phyloP scores from a whole-genome alignment of 1,140 invertebrate genomes.

The Coptotermes formosanus region DNA sequence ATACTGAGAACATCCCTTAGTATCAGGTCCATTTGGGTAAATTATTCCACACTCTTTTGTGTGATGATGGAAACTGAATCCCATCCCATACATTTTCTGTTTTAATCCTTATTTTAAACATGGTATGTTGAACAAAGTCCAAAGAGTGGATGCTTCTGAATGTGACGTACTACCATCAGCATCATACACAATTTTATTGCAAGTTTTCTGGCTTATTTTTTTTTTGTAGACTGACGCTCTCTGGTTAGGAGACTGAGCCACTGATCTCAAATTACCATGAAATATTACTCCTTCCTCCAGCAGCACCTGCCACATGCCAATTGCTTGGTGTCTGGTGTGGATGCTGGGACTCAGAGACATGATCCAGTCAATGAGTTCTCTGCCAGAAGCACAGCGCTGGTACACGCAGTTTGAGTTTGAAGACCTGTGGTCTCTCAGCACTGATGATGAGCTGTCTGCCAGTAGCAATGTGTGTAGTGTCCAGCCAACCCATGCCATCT shows the following conservation, averaged over 20 bases:
- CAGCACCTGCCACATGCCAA: slow-evolving; percentile 82
- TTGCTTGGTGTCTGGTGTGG: slow-evolving; percentile 68
- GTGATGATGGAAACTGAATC: no score
- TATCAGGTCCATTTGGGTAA: no score
- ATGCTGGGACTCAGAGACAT: slow-evolving; percentile 53
- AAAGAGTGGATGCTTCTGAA: no score
- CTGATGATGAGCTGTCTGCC: slow-evolving; percentile 57
- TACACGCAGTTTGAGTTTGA: slow-evolving; percentile 58
- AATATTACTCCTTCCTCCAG: slow-evolving; percentile 77
- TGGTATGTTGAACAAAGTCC: no score
- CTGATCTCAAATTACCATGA: slow-evolving; percentile 59
- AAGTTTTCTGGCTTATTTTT: no score
- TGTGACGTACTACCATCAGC: no score
- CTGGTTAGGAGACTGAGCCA: neutral
- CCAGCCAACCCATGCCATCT: slow-evolving; percentile 65
- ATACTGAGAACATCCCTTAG: no score
- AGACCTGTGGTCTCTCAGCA: slow-evolving; percentile 60
- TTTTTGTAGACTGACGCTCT: no score
- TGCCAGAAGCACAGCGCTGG: slow-evolving; percentile 58
- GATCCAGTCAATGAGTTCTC: slow-evolving; percentile 65
- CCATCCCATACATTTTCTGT: no score
- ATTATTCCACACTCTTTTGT: no score
- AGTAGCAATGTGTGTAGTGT: slow-evolving; percentile 68
- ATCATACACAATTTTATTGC: no score
- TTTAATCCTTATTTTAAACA: no score